Base-by-base conservation (phyloP, 2,797 vertebrate genomes). In the Coranthus polyacanthus region DNA sequence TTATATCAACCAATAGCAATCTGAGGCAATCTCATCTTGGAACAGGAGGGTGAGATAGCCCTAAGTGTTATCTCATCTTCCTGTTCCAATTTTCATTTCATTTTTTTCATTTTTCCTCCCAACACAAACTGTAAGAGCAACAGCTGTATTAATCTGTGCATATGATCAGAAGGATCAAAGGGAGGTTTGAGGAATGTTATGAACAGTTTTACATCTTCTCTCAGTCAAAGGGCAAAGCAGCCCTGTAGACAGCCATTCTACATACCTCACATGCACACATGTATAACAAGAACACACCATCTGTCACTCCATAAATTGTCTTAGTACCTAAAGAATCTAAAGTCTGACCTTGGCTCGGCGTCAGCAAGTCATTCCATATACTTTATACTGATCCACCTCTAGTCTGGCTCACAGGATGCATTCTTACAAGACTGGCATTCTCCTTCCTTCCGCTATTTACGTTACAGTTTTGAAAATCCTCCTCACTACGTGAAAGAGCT, bases 231-330 rank as follows among this genome's bases (percentile, higher is more conserved):
- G 58, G 9, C n/a, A 43, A 63, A 68, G 42, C 57, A 36, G 32
- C 10, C n/a, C 60, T 52, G 45, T 54, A 60, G 54, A 75, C 75
- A 66, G 39, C 58, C 37, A 8, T 60, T 37, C 54, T 39, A 46
- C 68, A 79, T 64, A 26, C 51, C 50, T 63, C 15, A 15, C 61
- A 79, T 36, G 12, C 36, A 37, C 0, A 26, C 20, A 52, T 4
- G 47, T 11, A 13, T 17, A 26, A 26, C 47, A 59, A 51, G 57
- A 69, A 37, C 32, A 38, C 24, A 53, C 60, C 79, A 75, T 74
- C 64, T 81, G 78, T 42, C 58, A 38, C 3, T 53, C 72, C 62
- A 26, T 75, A 74, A 67, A 83, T 80, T 61, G 12, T 68, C 53
- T 51, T 17, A 39, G 47, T 42, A 55, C 32, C 29, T 12, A 57